Percentiles rank a stretch among this genome's conserved stretches.
These are phyloP conservation scores for Byasa hedistus DNA, from an alignment of 2,888 invertebrate genomes.

Conservation along the genomic window DNA sequence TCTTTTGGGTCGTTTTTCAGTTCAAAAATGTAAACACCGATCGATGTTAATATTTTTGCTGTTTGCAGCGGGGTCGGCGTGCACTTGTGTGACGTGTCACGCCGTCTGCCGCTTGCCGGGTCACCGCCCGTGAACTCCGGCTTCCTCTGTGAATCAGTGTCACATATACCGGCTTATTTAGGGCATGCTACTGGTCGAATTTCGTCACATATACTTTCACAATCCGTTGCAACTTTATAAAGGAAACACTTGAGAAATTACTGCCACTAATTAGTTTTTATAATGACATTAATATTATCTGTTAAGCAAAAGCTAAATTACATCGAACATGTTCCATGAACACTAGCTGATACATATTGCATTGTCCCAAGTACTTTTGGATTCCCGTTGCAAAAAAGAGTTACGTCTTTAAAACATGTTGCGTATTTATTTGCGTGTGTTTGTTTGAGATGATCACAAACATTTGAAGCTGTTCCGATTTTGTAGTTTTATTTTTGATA, in stretches of 20 bases:
- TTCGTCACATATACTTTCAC: background rate
- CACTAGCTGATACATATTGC: too few species aligned
- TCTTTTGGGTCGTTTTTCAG: background rate
- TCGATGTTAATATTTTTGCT: background rate
- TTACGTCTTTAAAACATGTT: too few species aligned
- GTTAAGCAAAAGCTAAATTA: too few species aligned
- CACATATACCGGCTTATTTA: slow-evolving; percentile 47
- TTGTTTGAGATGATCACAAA: too few species aligned
- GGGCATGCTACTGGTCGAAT: slow-evolving; percentile 49
- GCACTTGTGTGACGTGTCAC: slow-evolving; percentile 41
- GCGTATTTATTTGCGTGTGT: too few species aligned
- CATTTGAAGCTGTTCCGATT: too few species aligned
- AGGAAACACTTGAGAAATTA: background rate
- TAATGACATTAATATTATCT: too few species aligned
- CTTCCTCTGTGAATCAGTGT: slow-evolving; percentile 56
- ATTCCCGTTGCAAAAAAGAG: too few species aligned
- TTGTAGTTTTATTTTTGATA: too few species aligned
- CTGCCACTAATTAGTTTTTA: too few species aligned
- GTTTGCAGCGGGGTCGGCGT: slow-evolving; percentile 21
- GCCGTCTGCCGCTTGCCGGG: slow-evolving; percentile 59
- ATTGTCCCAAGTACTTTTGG: too few species aligned
- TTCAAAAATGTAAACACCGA: slow-evolving; percentile 1
- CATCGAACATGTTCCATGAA: too few species aligned
- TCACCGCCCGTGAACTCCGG: slow-evolving; percentile 75
- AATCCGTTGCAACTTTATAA: background rate